A percentile compares a stretch with the other conserved stretches of the same genome.
Evolutionary conservation across 2,113 vertebrate species (phyloP).

Genomic region (Oenanthe oenanthe): DNA sequence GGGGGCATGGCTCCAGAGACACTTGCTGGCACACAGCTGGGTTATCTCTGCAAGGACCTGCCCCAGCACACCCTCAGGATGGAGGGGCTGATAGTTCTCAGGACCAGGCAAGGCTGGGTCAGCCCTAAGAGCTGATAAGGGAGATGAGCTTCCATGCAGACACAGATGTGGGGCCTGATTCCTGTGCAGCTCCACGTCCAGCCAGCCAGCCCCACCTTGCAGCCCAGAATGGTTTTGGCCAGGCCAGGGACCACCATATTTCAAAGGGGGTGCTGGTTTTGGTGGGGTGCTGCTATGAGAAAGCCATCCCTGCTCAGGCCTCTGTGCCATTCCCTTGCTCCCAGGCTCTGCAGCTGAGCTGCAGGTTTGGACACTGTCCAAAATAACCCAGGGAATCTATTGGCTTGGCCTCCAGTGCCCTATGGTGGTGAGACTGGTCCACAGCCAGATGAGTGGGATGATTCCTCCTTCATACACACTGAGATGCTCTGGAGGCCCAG

Average conservation of each 20-base stretch:
- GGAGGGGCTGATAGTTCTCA: neutral
- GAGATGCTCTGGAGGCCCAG: neutral
- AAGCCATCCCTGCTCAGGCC: neutral
- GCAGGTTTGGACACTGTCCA: neutral
- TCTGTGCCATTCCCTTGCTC: neutral
- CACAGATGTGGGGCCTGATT: neutral
- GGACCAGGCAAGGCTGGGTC: neutral
- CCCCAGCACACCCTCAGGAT: neutral
- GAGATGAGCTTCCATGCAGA: neutral
- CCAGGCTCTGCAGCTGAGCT: accelerated
- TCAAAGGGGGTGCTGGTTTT: neutral
- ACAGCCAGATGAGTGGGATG: neutral
- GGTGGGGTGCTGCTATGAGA: neutral
- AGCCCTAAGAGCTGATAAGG: neutral
- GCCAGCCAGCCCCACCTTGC: neutral
- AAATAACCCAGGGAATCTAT: neutral
- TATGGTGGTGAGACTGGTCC: accelerated
- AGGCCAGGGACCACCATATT: neutral
- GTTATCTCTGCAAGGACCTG: neutral
- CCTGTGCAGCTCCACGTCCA: neutral
- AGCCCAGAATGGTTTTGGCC: accelerated
- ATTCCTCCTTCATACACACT: neutral
- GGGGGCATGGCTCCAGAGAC: neutral
- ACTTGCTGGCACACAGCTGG: accelerated
- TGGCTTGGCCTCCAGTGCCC: neutral